Evolutionary conservation across 2,888 invertebrate species (phyloP).

Genomic region (Drosophila meridionalis): DNA sequence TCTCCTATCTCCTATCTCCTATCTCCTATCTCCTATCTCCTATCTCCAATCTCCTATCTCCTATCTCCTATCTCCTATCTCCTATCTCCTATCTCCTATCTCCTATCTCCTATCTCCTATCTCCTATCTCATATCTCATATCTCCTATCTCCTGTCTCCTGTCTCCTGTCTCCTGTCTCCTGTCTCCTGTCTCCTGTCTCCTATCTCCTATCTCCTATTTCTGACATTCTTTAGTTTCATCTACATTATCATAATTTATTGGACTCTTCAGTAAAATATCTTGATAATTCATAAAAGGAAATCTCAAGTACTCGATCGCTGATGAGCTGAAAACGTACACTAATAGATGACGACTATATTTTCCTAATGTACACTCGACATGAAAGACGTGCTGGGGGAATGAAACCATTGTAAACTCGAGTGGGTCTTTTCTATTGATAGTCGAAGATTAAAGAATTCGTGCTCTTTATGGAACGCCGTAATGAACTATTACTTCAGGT

Average conservation of each 20-base stretch:
- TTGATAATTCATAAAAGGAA: not conserved
- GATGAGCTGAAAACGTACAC: constrained; percentile 14
- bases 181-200: not conserved
- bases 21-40: not conserved
- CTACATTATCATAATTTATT: not conserved
- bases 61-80: not conserved
- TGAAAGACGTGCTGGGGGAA: constrained; percentile 10
- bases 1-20: not conserved
- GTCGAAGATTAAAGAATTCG: not conserved
- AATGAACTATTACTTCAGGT: not conserved
- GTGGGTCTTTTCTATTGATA: not conserved
- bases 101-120: not conserved
- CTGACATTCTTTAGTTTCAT: not conserved
- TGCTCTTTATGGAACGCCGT: too few species aligned
- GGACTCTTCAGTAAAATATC: not conserved
- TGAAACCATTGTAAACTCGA: not conserved
- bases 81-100: not conserved
- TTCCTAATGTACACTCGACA: constrained; percentile 15
- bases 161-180: not conserved
- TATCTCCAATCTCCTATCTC: not conserved
- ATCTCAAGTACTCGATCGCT: constrained; percentile 10
- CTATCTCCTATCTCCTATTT: not conserved
- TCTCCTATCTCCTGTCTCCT: not conserved
- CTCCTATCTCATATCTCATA: not conserved
- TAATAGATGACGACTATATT: not conserved